These are phyloP conservation scores for Coleophora deauratella DNA, from an alignment of 2,888 invertebrate species.

Conservation along the genomic window DNA sequence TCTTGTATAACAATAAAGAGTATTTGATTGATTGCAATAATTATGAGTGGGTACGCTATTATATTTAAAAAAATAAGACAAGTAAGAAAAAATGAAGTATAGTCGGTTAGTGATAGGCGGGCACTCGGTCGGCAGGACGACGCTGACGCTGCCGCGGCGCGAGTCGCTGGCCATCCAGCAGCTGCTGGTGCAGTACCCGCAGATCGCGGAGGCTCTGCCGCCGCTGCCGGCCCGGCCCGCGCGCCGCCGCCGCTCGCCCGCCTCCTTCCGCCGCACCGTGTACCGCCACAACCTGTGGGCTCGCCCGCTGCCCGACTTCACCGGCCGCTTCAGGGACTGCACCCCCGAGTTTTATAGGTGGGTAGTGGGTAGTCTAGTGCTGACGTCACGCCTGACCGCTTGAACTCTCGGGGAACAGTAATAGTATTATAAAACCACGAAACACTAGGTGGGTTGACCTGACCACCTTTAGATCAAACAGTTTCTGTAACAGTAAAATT, in stretches of 20 bases:
- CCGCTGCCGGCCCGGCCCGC: conserved; percentile 24
- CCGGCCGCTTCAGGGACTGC: conserved; percentile 81
- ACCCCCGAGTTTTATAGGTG: conserved; percentile 86
- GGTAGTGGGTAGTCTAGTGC: neutral
- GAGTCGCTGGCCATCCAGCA: conserved; percentile 76
- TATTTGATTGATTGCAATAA: no score
- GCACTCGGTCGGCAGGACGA: conserved; percentile 80
- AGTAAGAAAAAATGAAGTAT: no score
- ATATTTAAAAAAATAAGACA: no score
- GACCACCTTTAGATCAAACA: no score
- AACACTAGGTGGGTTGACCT: no score
- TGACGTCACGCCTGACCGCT: no score
- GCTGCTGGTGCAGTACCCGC: conserved; percentile 65
- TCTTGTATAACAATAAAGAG: no score
- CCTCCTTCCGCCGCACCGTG: conserved; percentile 78
- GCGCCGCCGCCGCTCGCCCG: conserved; percentile 45
- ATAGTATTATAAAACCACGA: no score
- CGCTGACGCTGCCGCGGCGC: conserved; percentile 76
- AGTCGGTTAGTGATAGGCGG: no score
- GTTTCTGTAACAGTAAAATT: no score
- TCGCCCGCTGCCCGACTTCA: conserved; percentile 78
- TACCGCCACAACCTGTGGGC: conserved; percentile 87
- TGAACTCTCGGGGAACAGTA: no score
- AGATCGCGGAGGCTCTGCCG: conserved; percentile 40
- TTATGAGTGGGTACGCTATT: no score